A percentile compares a stretch with the other conserved stretches of the same genome.
phyloP scores from a whole-genome alignment of 2,888 invertebrate genomes.

The Drepanosiphum platanoidis region DNA sequence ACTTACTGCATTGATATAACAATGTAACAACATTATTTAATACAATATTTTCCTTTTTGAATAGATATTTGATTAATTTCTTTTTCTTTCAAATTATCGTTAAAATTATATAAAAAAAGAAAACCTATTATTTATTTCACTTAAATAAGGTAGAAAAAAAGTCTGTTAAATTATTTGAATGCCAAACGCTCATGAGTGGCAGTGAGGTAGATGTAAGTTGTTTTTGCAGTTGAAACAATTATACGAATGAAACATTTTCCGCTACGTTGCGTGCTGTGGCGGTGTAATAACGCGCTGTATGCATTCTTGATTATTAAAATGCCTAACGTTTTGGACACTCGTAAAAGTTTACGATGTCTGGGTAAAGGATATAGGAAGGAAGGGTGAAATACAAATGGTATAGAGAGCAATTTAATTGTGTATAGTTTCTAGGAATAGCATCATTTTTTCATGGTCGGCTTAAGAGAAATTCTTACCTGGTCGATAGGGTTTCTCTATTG shows the following conservation, averaged over 20 bases:
- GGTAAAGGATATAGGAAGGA: background rate
- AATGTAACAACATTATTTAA: too few relatives aligned
- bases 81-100: too few relatives aligned
- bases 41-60: background rate
- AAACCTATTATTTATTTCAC: too few relatives aligned
- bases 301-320: constrained; percentile 57
- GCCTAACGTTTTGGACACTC: constrained; percentile 48
- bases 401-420: constrained; percentile 28
- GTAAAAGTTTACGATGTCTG: constrained; percentile 56
- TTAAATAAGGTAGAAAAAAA: background rate
- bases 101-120: too few relatives aligned
- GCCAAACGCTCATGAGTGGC: background rate
- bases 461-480: constrained; percentile 9
- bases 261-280: constrained; percentile 42
- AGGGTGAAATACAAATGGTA: background rate
- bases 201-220: background rate
- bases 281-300: constrained; percentile 40
- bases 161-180: background rate
- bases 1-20: too few relatives aligned
- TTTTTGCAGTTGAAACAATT: constrained; percentile 43
- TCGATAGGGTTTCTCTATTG: background rate
- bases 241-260: constrained; percentile 52
- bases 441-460: constrained; percentile 1
- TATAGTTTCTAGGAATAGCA: background rate
- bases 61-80: too few relatives aligned